Base-by-base conservation (phyloP, 2,888 invertebrate genomes). In the Acanthosepion esculentum region DNA sequence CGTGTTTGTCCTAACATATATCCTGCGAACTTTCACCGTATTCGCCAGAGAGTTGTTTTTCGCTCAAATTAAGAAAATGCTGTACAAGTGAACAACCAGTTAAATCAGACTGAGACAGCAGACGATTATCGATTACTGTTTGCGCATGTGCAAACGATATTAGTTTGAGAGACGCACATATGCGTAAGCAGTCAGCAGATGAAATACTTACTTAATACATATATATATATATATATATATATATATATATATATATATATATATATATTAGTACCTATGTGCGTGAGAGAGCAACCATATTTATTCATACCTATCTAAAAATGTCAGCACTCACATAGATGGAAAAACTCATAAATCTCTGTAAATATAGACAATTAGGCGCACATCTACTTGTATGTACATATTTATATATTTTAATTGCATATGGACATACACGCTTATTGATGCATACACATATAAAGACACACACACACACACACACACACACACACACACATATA, bases 61-160 rank as follows among this genome's bases (percentile, higher is more conserved):
- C 64, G 29, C 64, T 29, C 64, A 64, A 64, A 64, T 64, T 23
- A 64, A 64, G 23, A 64, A 64, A 64, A 29, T 26, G 23, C 23
- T 29, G 29, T 23, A 64, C 5, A 64, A 64, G 23, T 64, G 64
- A 64, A 64, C 64, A 64, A 64, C 64, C 64, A 64, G 64, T 64
- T 64, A 64, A 64, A 64, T 64, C 64, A 26, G 23, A 64, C 26
- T 64, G 3, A 64, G 26, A 64, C 64, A 29, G 64, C 23, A 64
- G 64, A 29, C 64, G 64, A 64, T 64, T 64, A 64, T 64, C 64
- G 64, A 64, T 64, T 26, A 29, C 23, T 64, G 29, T 64, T 29
- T 64, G 64, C 64, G 64, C 64, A 64, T 64, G 64, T 64, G 64
- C 64, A 64, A 64, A 64, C 64, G 64, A 64, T 64, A 64, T 64